A percentile compares a stretch with the other conserved stretches of the same genome.
phyloP scores from a whole-genome alignment of 2,797 vertebrate species.

The Sparus aurata region DNA sequence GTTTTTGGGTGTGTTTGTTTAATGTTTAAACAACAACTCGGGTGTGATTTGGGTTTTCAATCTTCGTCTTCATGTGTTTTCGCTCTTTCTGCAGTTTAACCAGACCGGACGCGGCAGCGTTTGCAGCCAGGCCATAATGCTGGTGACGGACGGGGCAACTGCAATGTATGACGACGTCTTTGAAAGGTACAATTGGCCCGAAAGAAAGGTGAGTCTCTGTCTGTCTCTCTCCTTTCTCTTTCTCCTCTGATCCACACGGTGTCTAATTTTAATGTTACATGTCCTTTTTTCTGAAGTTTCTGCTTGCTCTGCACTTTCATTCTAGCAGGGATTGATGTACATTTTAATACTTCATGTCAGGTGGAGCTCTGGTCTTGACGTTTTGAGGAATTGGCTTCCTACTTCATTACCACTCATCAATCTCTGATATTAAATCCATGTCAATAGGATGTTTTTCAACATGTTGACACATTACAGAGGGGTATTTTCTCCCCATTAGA shows the following conservation, averaged over 20 bases:
- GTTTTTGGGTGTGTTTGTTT: neutral
- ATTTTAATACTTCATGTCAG: conserved; percentile 57
- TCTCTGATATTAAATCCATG: conserved; percentile 55
- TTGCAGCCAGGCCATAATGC: conserved; percentile 98
- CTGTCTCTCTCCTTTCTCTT: neutral
- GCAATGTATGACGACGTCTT: conserved; percentile 95
- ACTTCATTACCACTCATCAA: conserved; percentile 58
- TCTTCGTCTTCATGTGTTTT: neutral
- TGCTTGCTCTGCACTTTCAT: conserved; percentile 56
- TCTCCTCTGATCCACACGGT: neutral
- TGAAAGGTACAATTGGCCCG: conserved; percentile 96
- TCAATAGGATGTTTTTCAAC: conserved; percentile 58
- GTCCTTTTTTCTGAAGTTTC: conserved; percentile 31
- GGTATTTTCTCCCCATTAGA: conserved; percentile 42
- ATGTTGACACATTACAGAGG: conserved; percentile 59
- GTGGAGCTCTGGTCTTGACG: conserved; percentile 55
- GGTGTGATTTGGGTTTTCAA: neutral
- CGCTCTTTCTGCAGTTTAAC: conserved; percentile 90
- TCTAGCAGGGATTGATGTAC: conserved; percentile 37
- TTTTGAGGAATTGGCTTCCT: conserved; percentile 70
- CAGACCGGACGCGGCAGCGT: conserved; percentile 95
- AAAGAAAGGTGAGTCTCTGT: conserved; percentile 90
- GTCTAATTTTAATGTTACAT: conserved; percentile 17
- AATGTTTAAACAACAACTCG: neutral
- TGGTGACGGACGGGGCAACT: conserved; percentile 97